phyloP scores from a whole-genome alignment of 2,888 invertebrate genomes.

The Xestia rhomboidea region DNA sequence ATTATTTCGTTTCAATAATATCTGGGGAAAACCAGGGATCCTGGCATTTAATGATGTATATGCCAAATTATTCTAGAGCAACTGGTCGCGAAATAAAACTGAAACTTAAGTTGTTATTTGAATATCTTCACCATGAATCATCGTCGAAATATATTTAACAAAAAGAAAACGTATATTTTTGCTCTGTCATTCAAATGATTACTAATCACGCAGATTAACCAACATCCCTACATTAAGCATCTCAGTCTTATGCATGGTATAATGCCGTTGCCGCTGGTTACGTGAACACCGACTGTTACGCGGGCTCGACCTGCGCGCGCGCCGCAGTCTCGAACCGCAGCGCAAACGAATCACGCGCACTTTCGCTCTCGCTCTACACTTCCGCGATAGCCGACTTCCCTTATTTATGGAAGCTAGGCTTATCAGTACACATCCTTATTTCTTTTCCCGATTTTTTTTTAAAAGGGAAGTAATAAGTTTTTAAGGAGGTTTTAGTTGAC shows the following conservation, averaged over 20 bases:
- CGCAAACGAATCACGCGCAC: constrained; percentile 85
- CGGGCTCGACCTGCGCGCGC: constrained; percentile 55
- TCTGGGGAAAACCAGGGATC: not conserved
- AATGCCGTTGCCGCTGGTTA: constrained; percentile 76
- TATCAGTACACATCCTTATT: constrained; percentile 38
- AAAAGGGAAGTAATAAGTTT: not conserved
- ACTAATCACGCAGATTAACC: not conserved
- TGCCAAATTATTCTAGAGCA: not conserved
- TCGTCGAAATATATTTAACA: not conserved
- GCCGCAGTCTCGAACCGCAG: constrained; percentile 82
- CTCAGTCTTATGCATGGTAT: constrained; percentile 61
- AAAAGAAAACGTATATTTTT: not conserved
- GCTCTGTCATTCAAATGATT: not conserved
- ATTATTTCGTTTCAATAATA: not conserved
- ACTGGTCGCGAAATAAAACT: not conserved
- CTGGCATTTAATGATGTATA: not conserved
- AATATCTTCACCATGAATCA: not conserved
- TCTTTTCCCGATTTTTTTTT: not conserved
- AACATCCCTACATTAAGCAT: constrained; percentile 38
- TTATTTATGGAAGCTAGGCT: constrained; percentile 52
- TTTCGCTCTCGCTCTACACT: constrained; percentile 84
- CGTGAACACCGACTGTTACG: constrained; percentile 79
- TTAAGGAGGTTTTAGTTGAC: not conserved
- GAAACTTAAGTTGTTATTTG: not conserved
- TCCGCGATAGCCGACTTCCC: constrained; percentile 73